Conservation (phyloP, 2,888 invertebrate genomes). For the Eucera pruinosa region DNA sequence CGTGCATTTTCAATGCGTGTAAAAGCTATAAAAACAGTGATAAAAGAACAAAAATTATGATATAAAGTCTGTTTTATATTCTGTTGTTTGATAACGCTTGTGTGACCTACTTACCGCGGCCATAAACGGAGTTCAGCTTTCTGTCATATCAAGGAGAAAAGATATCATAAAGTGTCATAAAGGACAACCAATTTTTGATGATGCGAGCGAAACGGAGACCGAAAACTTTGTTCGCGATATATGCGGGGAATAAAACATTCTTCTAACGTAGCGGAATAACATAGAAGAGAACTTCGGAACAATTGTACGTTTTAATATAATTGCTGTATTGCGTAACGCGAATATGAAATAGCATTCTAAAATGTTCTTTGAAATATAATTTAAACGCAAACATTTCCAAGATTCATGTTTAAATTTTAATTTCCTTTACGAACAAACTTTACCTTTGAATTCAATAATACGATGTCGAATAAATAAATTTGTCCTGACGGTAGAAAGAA, state of each 20-base stretch:
- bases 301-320: neutral
- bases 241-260: neutral
- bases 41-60: constrained; percentile 21
- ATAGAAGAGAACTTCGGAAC: no score
- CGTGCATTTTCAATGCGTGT: neutral
- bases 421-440: no score
- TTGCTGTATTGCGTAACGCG: no score
- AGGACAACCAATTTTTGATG: constrained; percentile 20
- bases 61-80: constrained; percentile 30
- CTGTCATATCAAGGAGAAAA: constrained; percentile 16
- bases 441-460: no score
- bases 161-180: constrained; percentile 25
- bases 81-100: constrained; percentile 16
- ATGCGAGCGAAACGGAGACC: neutral
- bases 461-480: no score
- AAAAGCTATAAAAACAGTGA: constrained; percentile 3
- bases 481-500: no score
- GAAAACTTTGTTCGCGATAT: neutral
- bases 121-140: constrained; percentile 31
- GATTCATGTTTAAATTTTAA: no score
- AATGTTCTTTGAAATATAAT: no score
- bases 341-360: no score
- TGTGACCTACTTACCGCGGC: constrained; percentile 16
- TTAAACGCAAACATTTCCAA: no score
- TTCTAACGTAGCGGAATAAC: no score